phyloP scores from a whole-genome alignment of 1,140 invertebrate species.

The Anastatus disparis region DNA sequence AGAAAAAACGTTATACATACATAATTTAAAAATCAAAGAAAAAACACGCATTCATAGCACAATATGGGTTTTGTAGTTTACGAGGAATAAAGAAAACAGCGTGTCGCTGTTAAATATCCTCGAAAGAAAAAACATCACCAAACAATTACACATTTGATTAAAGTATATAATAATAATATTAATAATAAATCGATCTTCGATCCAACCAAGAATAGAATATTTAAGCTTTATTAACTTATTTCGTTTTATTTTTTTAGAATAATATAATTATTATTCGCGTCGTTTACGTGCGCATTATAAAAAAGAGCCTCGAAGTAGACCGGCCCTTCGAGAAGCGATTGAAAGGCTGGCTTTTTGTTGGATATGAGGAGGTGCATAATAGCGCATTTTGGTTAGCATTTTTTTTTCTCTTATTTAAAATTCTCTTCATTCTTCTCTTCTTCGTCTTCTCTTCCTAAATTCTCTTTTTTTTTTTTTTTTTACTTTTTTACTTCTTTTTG shows the following conservation, averaged over 20 bases:
- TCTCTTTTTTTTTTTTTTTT: background rate
- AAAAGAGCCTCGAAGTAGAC: slow-evolving; percentile 3
- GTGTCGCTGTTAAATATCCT: too few species aligned
- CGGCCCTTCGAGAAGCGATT: slow-evolving; percentile 21
- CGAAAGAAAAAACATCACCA: background rate
- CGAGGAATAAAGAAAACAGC: too few species aligned
- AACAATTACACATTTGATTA: slow-evolving; percentile 2
- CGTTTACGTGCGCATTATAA: too few species aligned
- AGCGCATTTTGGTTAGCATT: too few species aligned
- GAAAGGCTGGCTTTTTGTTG: too few species aligned
- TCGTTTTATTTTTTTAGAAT: too few species aligned
- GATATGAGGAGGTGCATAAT: too few species aligned
- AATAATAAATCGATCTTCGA: slow-evolving; percentile 24
- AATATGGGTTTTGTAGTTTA: background rate
- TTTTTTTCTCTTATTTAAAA: background rate
- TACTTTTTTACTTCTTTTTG: slow-evolving; percentile 10
- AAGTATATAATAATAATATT: slow-evolving; percentile 7
- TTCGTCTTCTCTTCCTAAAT: too few species aligned
- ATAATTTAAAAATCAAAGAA: background rate
- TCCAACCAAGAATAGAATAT: slow-evolving; percentile 29
- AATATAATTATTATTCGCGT: slow-evolving; percentile 22
- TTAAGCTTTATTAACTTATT: slow-evolving; percentile 8
- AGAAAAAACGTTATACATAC: slow-evolving; percentile 19
- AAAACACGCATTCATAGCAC: background rate
- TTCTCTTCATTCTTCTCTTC: background rate